Percentiles rank a stretch among this genome's conserved stretches.
Evolutionary conservation across 2,113 vertebrate genomes (phyloP).

Genomic region (Istiophorus platypterus): DNA sequence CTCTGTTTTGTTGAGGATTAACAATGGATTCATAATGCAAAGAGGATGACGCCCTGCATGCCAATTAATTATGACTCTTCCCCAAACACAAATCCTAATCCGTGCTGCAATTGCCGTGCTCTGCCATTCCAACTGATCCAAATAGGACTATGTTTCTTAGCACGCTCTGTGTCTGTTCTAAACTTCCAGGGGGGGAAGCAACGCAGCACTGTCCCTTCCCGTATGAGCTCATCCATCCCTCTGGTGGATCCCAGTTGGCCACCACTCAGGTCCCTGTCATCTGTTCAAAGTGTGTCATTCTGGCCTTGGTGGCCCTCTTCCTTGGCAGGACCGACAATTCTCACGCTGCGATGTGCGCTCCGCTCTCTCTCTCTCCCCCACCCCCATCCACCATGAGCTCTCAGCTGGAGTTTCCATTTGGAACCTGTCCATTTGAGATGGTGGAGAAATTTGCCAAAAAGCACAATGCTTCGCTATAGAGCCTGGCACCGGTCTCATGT

Average conservation of each 20-base stretch:
- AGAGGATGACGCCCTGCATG: slow-evolving; percentile 44
- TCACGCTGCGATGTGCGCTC: slow-evolving; percentile 64
- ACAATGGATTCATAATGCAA: slow-evolving; percentile 46
- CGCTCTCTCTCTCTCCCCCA: slow-evolving; percentile 58
- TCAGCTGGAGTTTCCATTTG: slow-evolving; percentile 69
- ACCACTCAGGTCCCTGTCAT: slow-evolving; percentile 72
- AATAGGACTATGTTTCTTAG: not conserved
- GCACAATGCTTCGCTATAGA: slow-evolving; percentile 59
- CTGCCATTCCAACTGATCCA: not conserved
- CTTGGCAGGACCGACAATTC: slow-evolving; percentile 59
- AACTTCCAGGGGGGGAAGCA: slow-evolving; percentile 24
- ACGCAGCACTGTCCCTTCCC: slow-evolving; percentile 47
- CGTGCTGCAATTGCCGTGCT: slow-evolving; percentile 17
- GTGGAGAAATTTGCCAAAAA: slow-evolving; percentile 63
- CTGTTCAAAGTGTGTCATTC: slow-evolving; percentile 77
- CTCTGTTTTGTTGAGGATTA: slow-evolving; percentile 37
- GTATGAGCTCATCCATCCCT: slow-evolving; percentile 68
- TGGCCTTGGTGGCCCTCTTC: slow-evolving; percentile 60
- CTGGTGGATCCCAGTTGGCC: slow-evolving; percentile 70
- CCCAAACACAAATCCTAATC: slow-evolving; percentile 60
- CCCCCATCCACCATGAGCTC: slow-evolving; percentile 65
- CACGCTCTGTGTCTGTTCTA: not conserved
- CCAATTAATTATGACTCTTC: slow-evolving; percentile 42
- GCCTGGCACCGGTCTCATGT: slow-evolving; percentile 41
- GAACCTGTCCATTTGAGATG: slow-evolving; percentile 58